phyloP scores from a whole-genome alignment of 2,113 vertebrate species.

The Rhabdomys dilectus region DNA sequence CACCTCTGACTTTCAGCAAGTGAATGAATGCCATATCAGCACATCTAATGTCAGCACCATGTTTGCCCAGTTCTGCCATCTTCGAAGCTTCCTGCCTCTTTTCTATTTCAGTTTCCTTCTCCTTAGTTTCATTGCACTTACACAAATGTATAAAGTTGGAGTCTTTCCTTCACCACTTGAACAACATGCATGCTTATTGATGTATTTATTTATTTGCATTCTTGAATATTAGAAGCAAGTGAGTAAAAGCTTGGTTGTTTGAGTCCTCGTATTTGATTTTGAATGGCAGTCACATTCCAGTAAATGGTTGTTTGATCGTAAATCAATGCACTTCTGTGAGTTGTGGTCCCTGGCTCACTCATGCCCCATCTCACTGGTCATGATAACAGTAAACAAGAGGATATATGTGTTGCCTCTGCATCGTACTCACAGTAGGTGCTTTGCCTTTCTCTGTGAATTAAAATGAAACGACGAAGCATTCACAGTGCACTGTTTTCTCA shows the following conservation, averaged over 20 bases:
- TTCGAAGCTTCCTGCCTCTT: background rate
- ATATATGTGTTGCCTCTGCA: background rate
- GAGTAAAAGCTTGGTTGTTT: background rate
- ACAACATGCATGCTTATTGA: background rate
- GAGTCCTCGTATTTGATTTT: background rate
- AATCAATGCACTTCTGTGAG: background rate
- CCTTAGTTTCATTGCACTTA: background rate
- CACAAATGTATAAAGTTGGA: background rate
- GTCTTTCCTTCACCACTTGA: background rate
- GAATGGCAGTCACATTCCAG: background rate
- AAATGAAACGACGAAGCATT: background rate
- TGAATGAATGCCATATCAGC: constrained; percentile 72
- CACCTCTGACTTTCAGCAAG: constrained; percentile 63
- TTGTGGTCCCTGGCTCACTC: background rate
- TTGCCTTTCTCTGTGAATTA: background rate
- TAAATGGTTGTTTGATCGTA: constrained; percentile 3
- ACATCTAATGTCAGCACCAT: background rate
- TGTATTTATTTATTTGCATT: background rate
- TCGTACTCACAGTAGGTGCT: background rate
- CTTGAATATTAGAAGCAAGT: background rate
- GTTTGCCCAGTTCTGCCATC: constrained; percentile 68
- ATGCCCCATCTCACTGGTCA: background rate
- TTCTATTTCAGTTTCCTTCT: background rate
- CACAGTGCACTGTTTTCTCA: background rate
- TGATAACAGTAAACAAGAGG: constrained; percentile 7